Conservation (phyloP, 2,113 vertebrate species). For the Daboia siamensis region DNA sequence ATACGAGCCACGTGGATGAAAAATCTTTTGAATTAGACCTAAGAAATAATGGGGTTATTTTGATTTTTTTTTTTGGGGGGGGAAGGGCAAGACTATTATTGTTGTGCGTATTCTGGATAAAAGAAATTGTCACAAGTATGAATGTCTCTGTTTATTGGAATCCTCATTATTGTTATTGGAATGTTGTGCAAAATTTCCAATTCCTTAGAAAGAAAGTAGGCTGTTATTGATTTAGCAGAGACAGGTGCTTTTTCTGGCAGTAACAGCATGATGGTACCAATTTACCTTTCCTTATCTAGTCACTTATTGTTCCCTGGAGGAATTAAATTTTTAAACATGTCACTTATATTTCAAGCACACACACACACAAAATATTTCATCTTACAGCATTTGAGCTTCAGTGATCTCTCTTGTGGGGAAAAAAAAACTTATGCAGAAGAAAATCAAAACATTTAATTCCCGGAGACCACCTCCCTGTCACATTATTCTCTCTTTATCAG, state of each 20-base stretch:
- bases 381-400: not conserved
- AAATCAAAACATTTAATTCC: slow-evolving; percentile 17
- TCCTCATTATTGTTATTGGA: slow-evolving; percentile 5
- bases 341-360: not conserved
- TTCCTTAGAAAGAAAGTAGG: not conserved
- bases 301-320: slow-evolving; percentile 27
- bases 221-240: not conserved
- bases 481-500: slow-evolving; percentile 28
- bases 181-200: not conserved
- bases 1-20: not conserved
- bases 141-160: not conserved
- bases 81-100: not conserved
- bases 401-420: slow-evolving; percentile 10
- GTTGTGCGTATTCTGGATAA: not conserved
- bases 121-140: not conserved
- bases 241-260: not conserved
- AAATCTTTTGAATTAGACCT: not conserved
- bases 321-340: slow-evolving; percentile 22
- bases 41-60: not conserved
- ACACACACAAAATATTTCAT: not conserved
- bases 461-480: slow-evolving; percentile 33
- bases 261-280: slow-evolving; percentile 5
- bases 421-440: not conserved
- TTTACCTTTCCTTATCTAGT: slow-evolving; percentile 22
- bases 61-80: not conserved